Percentiles rank a stretch among this genome's conserved stretches.
These are phyloP conservation scores for Antechinus flavipes DNA, from an alignment of 2,113 vertebrate genomes.

Conservation along the genomic window DNA sequence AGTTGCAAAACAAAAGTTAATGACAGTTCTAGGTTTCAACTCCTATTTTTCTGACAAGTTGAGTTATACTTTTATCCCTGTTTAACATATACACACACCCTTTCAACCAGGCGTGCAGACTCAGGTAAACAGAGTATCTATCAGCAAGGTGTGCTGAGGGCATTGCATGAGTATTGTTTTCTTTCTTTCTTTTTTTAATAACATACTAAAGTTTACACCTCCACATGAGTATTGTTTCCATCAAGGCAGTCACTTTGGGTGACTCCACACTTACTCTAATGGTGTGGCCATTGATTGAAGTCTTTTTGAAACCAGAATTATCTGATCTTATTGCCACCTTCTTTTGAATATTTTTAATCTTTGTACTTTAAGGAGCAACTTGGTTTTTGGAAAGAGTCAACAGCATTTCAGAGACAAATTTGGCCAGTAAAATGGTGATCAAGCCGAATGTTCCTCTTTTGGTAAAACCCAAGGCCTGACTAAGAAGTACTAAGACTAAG, in stretches of 20 bases:
- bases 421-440: neutral
- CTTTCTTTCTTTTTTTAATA: neutral
- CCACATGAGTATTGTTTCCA: neutral
- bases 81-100: neutral
- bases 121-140: neutral
- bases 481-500: neutral
- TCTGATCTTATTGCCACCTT: neutral
- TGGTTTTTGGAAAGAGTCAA: constrained; percentile 34
- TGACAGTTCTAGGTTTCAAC: neutral
- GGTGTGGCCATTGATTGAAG: constrained; percentile 5
- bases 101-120: neutral
- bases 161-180: constrained; percentile 8
- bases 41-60: neutral
- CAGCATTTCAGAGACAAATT: neutral
- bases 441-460: neutral
- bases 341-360: neutral
- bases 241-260: neutral
- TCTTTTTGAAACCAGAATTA: constrained; percentile 7
- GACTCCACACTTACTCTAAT: constrained; percentile 5
- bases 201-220: constrained; percentile 21
- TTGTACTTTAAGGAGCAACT: constrained; percentile 5
- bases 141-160: constrained; percentile 4
- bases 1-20: neutral
- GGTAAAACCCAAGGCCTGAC: neutral
- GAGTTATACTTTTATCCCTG: neutral